phyloP scores from a whole-genome alignment of 53 echinoderm and acorn worm genomes.

The Echinometra lucunter region DNA sequence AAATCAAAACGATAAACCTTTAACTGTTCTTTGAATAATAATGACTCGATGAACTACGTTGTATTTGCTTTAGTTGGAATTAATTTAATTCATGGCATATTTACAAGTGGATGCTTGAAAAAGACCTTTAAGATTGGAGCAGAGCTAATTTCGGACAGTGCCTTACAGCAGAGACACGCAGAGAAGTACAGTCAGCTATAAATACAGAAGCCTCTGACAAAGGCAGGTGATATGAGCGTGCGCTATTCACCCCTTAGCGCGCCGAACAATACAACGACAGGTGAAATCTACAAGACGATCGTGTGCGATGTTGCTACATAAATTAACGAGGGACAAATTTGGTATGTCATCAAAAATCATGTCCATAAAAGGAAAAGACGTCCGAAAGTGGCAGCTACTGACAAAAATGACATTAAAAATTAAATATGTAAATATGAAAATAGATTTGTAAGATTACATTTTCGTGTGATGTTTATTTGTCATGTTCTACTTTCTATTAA shows the following conservation, averaged over 20 bases:
- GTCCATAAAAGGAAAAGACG: neutral
- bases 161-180: neutral
- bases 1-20: too few species aligned
- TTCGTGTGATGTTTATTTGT: too few species aligned
- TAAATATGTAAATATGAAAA: too few species aligned
- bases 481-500: too few species aligned
- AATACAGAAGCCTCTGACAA: too few species aligned
- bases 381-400: neutral
- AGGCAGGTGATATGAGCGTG: constrained; percentile 22
- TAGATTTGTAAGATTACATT: too few species aligned
- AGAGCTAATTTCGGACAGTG: constrained; percentile 39
- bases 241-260: constrained; percentile 61
- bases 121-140: neutral
- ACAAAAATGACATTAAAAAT: neutral
- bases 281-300: constrained; percentile 34
- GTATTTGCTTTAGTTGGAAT: too few species aligned
- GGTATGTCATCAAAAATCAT: neutral
- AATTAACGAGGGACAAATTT: constrained; percentile 32
- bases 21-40: too few species aligned
- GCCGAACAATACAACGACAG: constrained; percentile 32
- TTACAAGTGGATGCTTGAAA: neutral
- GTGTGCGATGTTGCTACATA: neutral
- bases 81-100: too few species aligned
- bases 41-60: too few species aligned
- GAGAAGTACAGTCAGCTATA: constrained; percentile 45